Conservation (phyloP, 2,888 invertebrate genomes). For the Thereva unica region DNA sequence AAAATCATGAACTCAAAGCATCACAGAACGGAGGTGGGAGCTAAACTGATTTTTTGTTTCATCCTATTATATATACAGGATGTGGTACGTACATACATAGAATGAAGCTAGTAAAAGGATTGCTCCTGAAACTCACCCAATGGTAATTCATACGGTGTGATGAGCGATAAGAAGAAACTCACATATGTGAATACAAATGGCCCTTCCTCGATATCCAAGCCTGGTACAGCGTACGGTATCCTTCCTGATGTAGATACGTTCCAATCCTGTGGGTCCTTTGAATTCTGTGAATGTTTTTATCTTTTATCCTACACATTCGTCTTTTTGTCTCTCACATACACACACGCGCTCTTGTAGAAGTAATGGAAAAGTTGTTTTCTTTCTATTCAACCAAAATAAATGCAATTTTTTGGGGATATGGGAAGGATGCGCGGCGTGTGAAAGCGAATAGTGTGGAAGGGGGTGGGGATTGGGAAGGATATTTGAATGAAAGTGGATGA, state of each 20-base stretch:
- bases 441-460: too few relatives aligned
- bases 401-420: too few relatives aligned
- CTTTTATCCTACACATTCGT: slow-evolving; percentile 25
- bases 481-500: too few relatives aligned
- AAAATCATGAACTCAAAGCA: too few relatives aligned
- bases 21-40: too few relatives aligned
- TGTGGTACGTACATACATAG: too few relatives aligned
- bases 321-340: slow-evolving; percentile 18
- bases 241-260: slow-evolving; percentile 41
- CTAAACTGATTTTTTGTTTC: neutral
- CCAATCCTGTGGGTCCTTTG: slow-evolving; percentile 36
- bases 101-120: neutral
- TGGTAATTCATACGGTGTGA: slow-evolving; percentile 58
- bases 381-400: slow-evolving; percentile 7
- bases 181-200: slow-evolving; percentile 57
- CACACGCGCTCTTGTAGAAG: slow-evolving; percentile 5
- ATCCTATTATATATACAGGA: neutral
- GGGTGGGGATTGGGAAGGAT: too few relatives aligned
- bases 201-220: slow-evolving; percentile 55
- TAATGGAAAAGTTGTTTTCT: neutral
- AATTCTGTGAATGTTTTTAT: slow-evolving; percentile 37
- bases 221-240: slow-evolving; percentile 56
- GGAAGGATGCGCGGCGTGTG: too few relatives aligned
- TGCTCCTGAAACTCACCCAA: slow-evolving; percentile 49
- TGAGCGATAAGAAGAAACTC: slow-evolving; percentile 57